These are phyloP conservation scores for Apoderus coryli DNA, from an alignment of 2,888 invertebrate genomes.

Conservation along the genomic window DNA sequence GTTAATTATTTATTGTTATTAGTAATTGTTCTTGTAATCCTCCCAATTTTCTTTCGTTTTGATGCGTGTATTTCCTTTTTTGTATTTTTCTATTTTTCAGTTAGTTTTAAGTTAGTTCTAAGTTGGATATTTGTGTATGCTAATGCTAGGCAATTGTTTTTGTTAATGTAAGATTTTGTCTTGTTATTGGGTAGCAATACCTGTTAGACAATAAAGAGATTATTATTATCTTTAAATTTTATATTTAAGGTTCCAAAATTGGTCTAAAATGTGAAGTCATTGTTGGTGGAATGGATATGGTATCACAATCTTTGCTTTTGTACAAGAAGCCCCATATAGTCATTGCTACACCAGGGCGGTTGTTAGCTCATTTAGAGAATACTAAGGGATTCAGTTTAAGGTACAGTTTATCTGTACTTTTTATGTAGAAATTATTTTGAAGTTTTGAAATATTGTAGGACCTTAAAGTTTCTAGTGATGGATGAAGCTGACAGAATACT, in stretches of 20 bases:
- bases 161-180: no score
- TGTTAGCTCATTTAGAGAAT: constrained; percentile 93
- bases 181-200: no score
- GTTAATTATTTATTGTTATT: no score
- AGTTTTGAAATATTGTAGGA: constrained; percentile 16
- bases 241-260: constrained; percentile 56
- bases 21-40: no score
- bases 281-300: constrained; percentile 99
- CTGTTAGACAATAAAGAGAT: no score
- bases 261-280: constrained; percentile 93
- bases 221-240: constrained; percentile 5
- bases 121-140: no score
- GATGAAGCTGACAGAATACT: constrained; percentile 98
- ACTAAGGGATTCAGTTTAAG: constrained; percentile 84
- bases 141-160: no score
- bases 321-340: constrained; percentile 96
- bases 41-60: no score
- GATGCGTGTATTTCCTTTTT: no score
- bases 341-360: constrained; percentile 90
- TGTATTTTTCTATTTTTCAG: no score
- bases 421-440: constrained; percentile 5
- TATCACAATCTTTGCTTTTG: constrained; percentile 76
- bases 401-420: constrained; percentile 5
- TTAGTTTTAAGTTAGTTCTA: no score
- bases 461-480: constrained; percentile 57